Evolutionary conservation across 30 jellyfish, hydroid and myxozoan species (phyloP).

Genomic region (Clytia hemisphaerica): DNA sequence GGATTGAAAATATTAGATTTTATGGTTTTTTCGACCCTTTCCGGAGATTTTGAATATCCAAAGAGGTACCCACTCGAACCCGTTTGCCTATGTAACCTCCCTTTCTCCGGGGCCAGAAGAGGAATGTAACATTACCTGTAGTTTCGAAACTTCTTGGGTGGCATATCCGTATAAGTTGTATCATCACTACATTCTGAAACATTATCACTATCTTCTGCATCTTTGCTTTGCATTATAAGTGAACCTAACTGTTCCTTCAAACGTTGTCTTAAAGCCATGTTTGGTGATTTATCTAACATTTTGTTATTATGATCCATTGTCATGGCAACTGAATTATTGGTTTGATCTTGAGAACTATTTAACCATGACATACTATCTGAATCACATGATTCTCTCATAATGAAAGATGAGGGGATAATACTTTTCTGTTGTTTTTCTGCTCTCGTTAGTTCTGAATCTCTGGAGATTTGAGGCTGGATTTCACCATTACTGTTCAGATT

Average conservation of each 20-base stretch:
- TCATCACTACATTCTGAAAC: constrained; percentile 91
- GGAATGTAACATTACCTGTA: too few species aligned
- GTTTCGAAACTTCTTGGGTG: constrained; percentile 79
- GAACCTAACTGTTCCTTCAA: constrained; percentile 20
- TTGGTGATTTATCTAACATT: not conserved
- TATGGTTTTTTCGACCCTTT: too few species aligned
- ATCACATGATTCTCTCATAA: constrained; percentile 42
- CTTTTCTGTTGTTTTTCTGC: not conserved
- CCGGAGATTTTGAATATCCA: too few species aligned
- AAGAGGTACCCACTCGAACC: too few species aligned
- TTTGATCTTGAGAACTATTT: constrained; percentile 59
- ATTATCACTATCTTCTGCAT: constrained; percentile 57
- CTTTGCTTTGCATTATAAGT: not conserved
- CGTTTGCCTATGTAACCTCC: too few species aligned
- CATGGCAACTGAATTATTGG: not conserved
- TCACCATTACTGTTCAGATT: not conserved
- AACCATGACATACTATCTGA: constrained; percentile 94
- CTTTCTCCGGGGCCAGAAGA: too few species aligned
- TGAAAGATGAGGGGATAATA: not conserved
- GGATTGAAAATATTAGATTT: too few species aligned
- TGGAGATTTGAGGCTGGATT: not conserved
- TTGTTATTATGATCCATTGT: not conserved
- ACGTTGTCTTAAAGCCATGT: not conserved
- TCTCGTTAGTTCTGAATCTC: not conserved
- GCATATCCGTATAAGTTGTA: constrained; percentile 69